Percentiles rank a stretch among this genome's conserved stretches.
phyloP scores from a whole-genome alignment of 2,888 invertebrate species.

The Calliscelio sp. region DNA sequence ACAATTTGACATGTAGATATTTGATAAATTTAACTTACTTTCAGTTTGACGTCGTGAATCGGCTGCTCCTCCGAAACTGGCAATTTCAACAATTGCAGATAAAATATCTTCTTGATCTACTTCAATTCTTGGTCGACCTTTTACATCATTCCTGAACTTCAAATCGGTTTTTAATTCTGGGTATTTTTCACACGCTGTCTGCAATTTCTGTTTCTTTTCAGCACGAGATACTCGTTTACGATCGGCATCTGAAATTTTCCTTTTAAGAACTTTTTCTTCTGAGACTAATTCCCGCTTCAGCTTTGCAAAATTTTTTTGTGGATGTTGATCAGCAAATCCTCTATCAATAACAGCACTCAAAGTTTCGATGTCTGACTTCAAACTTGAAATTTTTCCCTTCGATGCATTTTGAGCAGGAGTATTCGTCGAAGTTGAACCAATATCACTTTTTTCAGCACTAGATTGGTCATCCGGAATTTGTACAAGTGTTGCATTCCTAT shows the following conservation, averaged over 20 bases:
- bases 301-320: conserved; percentile 26
- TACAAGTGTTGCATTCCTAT: conserved; percentile 8
- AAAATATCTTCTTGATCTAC: conserved; percentile 77
- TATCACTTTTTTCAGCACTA: too few species aligned
- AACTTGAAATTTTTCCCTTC: conserved; percentile 16
- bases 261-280: conserved; percentile 27
- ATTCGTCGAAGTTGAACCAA: too few species aligned
- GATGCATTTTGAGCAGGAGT: conserved; percentile 30
- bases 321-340: conserved; percentile 30
- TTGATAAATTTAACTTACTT: too few species aligned
- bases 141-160: conserved; percentile 27
- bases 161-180: conserved; percentile 34
- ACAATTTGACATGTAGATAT: too few species aligned
- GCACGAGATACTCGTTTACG: conserved; percentile 27
- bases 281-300: conserved; percentile 25
- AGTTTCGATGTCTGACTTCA: conserved; percentile 32
- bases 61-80: conserved; percentile 76
- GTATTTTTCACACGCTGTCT: conserved; percentile 29
- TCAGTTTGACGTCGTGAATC: conserved; percentile 40
- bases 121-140: conserved; percentile 77
- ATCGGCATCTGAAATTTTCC: conserved; percentile 41
- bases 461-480: too few species aligned
- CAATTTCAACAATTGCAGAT: conserved; percentile 80
- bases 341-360: conserved; percentile 33
- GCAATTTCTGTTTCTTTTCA: conserved; percentile 40